Percentiles rank a stretch among this genome's conserved stretches.
These are phyloP conservation scores for Ailuropoda melanoleuca DNA, from an alignment of 2,113 vertebrate genomes.

Conservation along the genomic window DNA sequence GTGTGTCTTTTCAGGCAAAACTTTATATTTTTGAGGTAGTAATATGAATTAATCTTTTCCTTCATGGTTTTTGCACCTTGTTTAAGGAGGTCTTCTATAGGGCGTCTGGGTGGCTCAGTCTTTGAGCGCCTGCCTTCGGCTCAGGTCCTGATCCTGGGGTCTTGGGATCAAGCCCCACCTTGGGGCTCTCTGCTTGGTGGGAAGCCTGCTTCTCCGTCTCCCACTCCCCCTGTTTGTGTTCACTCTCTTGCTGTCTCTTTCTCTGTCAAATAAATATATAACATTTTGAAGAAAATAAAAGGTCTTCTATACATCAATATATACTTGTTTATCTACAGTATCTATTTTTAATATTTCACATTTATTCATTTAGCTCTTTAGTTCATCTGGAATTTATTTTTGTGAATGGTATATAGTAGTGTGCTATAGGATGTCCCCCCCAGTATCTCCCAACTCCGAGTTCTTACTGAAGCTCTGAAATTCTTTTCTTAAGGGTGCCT, in stretches of 20 bases:
- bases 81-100: not conserved
- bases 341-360: not conserved
- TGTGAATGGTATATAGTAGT: not conserved
- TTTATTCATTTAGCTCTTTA: not conserved
- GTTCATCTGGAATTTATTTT: not conserved
- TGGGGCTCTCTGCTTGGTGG: too few species aligned
- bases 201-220: too few species aligned
- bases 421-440: not conserved
- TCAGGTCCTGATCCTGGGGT: too few species aligned
- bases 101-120: too few species aligned
- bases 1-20: not conserved
- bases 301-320: not conserved
- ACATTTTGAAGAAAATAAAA: too few species aligned
- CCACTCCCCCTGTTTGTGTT: too few species aligned
- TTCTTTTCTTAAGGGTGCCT: not conserved
- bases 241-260: too few species aligned
- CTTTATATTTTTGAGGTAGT: not conserved
- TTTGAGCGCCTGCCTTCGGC: too few species aligned
- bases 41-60: not conserved
- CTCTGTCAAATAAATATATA: too few species aligned
- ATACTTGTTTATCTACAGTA: not conserved
- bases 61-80: not conserved
- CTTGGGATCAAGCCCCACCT: too few species aligned
- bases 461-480: not conserved
- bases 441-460: not conserved